A percentile compares a stretch with the other conserved stretches of the same genome.
phyloP scores from a whole-genome alignment of 1,140 invertebrate genomes.

The Triops longicaudatus region DNA sequence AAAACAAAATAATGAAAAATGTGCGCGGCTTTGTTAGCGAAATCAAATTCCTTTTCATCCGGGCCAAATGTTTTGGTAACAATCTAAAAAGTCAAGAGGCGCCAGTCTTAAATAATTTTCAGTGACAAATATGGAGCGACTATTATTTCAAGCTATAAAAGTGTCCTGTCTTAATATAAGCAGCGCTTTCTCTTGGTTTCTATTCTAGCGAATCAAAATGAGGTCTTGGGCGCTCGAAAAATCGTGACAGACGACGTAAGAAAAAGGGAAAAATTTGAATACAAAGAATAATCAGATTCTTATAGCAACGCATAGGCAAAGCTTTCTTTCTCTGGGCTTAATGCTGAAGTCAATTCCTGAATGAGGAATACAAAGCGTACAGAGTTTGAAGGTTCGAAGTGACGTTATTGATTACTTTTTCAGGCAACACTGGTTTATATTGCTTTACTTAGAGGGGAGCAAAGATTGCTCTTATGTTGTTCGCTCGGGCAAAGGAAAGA shows the following conservation, averaged over 20 bases:
- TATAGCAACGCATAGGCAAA: background rate
- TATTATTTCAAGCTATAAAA: slow-evolving; percentile 5
- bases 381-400: background rate
- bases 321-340: background rate
- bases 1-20: background rate
- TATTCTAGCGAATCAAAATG: background rate
- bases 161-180: background rate
- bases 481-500: background rate
- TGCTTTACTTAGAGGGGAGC: background rate
- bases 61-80: no score
- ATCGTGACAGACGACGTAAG: background rate
- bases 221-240: background rate
- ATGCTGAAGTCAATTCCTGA: background rate
- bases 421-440: background rate
- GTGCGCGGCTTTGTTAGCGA: no score
- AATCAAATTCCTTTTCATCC: no score
- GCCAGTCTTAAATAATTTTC: background rate
- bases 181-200: background rate
- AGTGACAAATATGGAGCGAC: background rate
- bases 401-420: background rate
- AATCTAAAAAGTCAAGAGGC: background rate
- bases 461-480: background rate
- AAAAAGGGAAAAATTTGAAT: background rate
- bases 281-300: background rate
- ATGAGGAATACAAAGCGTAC: background rate